Base-by-base conservation (phyloP, 1,140 invertebrate species). In the Stenopsyche tienmushanensis region DNA sequence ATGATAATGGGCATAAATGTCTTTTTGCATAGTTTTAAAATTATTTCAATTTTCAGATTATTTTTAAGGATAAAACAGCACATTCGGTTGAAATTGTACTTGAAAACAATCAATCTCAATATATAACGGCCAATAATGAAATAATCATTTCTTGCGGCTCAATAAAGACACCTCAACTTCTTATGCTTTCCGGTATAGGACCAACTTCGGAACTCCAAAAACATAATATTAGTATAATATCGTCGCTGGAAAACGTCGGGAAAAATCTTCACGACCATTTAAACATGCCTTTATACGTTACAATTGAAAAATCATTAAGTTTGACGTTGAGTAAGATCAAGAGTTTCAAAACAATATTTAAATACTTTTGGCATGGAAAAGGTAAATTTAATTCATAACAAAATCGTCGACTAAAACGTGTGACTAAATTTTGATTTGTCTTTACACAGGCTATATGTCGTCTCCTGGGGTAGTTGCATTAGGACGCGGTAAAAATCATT, bases 231-330 rank as follows among this genome's bases (percentile, higher is more conserved):
- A 72, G 80, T 0, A 39, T 82, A 1, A 73, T 85, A 47, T 72
- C 74, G n/a, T 73, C 84, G 45, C 75, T 85, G 34, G 77, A 82
- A 3, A 63, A 72, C n/a, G 85, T 90, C 1, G 88, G 88, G 0
- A 73, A 76, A 29, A 88, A 89, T 69, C 73, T 89, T 0, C 86
- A 90, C 66, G 90, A 93, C 72, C 90, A 92, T 70, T 76, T 90
- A 66, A 86, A 88, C 72, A 73, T 88, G 62, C 88, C 89, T 0
- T 66, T 90, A 0, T 90, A 86, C 63, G 82, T 89, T 1, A 86
- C 85, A 57, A 77, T 90, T 23, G 77, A 83, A 59, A 76, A 79
- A 13, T 82, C 83, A 0, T 78, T 87, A 34, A 88, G 85, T 67
- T 77, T 88, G 13, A 90, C 86, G 2, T 67, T 88, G 3, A 73